Evolutionary conservation across 2,113 vertebrate species (phyloP).

Genomic region (Sisor rabdophorus): DNA sequence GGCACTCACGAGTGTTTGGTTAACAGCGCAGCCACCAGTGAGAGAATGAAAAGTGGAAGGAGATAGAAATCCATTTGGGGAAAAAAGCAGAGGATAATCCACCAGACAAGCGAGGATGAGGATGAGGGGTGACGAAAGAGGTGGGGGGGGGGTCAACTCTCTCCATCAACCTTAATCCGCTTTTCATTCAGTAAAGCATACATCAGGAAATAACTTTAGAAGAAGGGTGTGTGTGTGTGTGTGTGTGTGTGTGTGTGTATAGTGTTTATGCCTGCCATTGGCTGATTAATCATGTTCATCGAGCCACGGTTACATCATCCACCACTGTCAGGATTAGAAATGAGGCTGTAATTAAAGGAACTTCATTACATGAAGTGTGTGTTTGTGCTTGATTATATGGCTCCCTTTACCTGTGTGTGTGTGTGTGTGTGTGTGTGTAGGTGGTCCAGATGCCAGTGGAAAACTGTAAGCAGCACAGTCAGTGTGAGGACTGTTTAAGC

Average conservation of each 20-base stretch:
- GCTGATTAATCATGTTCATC: neutral
- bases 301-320: neutral
- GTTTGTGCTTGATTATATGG: neutral
- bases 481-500: conserved; percentile 83
- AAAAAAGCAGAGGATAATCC: conserved; percentile 62
- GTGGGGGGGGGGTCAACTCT: conserved; percentile 46
- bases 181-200: conserved; percentile 68
- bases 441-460: conserved; percentile 87
- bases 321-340: conserved; percentile 10
- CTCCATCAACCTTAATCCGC: conserved; percentile 61
- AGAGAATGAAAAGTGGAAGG: conserved; percentile 33
- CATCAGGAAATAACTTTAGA: conserved; percentile 64
- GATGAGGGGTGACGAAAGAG: conserved; percentile 59
- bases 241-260: too few relatives aligned
- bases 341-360: neutral
- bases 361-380: conserved; percentile 12
- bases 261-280: neutral
- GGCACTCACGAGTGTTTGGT: conserved; percentile 55
- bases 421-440: conserved; percentile 60
- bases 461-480: conserved; percentile 84
- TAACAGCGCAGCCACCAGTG: conserved; percentile 51
- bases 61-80: conserved; percentile 56
- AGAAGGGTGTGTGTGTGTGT: conserved; percentile 17
- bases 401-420: conserved; percentile 16
- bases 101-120: conserved; percentile 51